Base-by-base conservation (phyloP, 2,888 invertebrate species). In the Zele albiditarsus region DNA sequence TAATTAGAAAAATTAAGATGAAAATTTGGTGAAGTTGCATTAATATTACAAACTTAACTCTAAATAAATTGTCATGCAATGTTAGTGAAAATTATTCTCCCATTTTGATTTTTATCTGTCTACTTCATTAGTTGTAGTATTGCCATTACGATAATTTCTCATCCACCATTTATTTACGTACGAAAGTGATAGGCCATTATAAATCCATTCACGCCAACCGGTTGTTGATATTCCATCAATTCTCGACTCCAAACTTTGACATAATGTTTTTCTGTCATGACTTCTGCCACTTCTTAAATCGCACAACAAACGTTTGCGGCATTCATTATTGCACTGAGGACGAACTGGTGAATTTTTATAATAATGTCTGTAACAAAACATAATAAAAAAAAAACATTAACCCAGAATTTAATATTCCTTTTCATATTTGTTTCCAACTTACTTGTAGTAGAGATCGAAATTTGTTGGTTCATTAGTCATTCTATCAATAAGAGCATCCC, bases 401-500 rank as follows among this genome's bases (percentile, higher is more conserved):
- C 0, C 33, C 71, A 14, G 23, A 70, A 63, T 49, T 5, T 27
- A 60, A 77, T 57, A 27, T 16, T 3, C 20, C 0, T 60, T 14
- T 49, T 46, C 12, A 1, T 42, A 16, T n/a, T 5, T 23, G 16
- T 68, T 33, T 63, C 25, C 27, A 38, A 86, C 90, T 90, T 91
- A 97, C 96, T 96, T 96, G 90, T 95, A 96, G 90, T 97, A 98
- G 82, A 94, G 90, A 87, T 97, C 95, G 89, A 98, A 98, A 8
- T 97, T 90, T 72, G 94, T 93, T 81, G 96, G 95, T 89, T 98
- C 96, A 74, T 94, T 93, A 25, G 96, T 94, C 94, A 99, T 95
- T 84, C 94, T 94, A 84, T 95, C 94, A 33, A 98, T 94, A 46
- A 98, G 91, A 79, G 94, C 93, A 88, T 97, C 95, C 98, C 98